Evolutionary conservation across 1,140 invertebrate genomes (phyloP), one percentile per base, ranked within the genome.

Genomic region (Agrypnia vestita): DNA sequence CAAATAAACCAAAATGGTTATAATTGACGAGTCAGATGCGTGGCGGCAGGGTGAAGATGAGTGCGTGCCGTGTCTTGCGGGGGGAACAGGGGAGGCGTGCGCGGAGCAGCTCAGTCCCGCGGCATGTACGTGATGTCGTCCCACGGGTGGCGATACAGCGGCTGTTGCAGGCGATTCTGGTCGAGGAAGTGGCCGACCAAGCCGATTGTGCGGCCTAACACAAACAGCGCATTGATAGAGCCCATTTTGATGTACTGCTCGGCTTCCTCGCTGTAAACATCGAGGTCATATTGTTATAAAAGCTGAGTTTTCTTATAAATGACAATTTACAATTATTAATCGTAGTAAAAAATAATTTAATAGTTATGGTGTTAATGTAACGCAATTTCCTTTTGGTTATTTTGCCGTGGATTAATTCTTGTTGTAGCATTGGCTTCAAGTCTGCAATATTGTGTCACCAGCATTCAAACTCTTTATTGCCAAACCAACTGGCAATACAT

Each of bases 171-270:
- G 82, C 98, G 91, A 89, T 98, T 99, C 90, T 99, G 99, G 90
- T 99, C 99, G 91, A 99, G 94, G 86, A 96, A 99, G 88, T 99
- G 99, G 61, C 98, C 98, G 87, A 99, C 98, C 85, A 99, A 99
- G 79, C 99, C 99, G 91, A 99, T 98, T 86, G 96, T 98, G 82
- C 99, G 92, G 47, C 99, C 99, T 49, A 99, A 92, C 21, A 99
- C 98, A 90, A 99, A 99, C 35, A 99, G 91, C 11, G 98, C 99
- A 89, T 99, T 99, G 82, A 99, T 96, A 1, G 97, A 95, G 73
- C 99, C 99, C 88, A 99, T 99, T 84, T 98, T 96, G 51, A 99
- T 95, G 86, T 99, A 99, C 86, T 99, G 98, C 86, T 97, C 95
- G 3, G 98, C 97, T 88, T 99, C 99, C 90, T 99, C 98, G 84